These are phyloP conservation scores for Acanthurus leucopareius DNA, from an alignment of 2,797 vertebrate genomes.

Conservation along the genomic window DNA sequence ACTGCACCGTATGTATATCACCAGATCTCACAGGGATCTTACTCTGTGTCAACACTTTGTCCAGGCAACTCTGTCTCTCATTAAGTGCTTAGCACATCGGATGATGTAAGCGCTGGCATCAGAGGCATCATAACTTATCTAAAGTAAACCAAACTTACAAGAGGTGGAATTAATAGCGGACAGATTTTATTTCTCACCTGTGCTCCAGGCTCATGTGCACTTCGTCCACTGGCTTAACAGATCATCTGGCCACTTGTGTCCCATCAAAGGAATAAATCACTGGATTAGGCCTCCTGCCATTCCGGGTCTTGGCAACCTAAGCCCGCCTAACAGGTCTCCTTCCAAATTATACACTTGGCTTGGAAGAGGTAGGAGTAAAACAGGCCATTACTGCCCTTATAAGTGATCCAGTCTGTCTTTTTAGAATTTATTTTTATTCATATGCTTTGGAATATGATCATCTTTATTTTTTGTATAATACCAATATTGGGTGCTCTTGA, in stretches of 20 bases:
- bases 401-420: conserved; percentile 51
- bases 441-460: conserved; percentile 44
- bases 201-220: conserved; percentile 45
- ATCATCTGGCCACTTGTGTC: conserved; percentile 66
- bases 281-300: conserved; percentile 65
- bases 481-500: conserved; percentile 39
- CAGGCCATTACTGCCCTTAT: conserved; percentile 13
- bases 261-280: conserved; percentile 63
- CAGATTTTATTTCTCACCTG: conserved; percentile 74
- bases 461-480: conserved; percentile 38
- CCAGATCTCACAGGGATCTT: conserved; percentile 47
- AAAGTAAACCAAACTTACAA: conserved; percentile 51
- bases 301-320: conserved; percentile 61
- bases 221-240: conserved; percentile 51
- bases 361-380: conserved; percentile 32
- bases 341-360: conserved; percentile 59
- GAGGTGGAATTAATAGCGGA: conserved; percentile 51
- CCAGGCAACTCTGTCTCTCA: conserved; percentile 63
- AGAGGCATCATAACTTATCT: conserved; percentile 49
- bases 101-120: conserved; percentile 71
- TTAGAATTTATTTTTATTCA: conserved; percentile 36
- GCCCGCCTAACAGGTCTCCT: conserved; percentile 51
- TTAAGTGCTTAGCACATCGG: conserved; percentile 63
- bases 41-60: conserved; percentile 65
- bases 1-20: conserved; percentile 39